Percentiles rank a stretch among this genome's conserved stretches.
Evolutionary conservation across 1,140 invertebrate species (phyloP).

Genomic region (Halictus rubicundus): DNA sequence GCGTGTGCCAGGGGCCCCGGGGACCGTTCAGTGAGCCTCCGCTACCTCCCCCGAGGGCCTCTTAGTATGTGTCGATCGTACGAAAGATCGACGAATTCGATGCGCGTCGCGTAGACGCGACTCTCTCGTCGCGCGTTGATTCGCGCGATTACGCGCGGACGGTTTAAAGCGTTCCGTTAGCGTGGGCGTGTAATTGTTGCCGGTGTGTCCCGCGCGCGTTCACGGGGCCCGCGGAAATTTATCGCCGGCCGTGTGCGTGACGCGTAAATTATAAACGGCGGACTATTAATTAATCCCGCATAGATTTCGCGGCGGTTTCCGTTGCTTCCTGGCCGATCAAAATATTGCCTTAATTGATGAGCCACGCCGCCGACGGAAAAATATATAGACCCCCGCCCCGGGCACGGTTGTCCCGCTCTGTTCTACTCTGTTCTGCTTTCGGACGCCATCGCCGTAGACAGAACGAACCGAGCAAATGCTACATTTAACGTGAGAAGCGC

Average conservation of each 20-base stretch:
- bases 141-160: constrained; percentile 22
- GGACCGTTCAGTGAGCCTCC: background rate
- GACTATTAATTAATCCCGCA: constrained; percentile 55
- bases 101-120: constrained; percentile 35
- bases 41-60: background rate
- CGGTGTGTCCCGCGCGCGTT: constrained; percentile 26
- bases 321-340: constrained; percentile 44
- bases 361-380: constrained; percentile 31
- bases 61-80: constrained; percentile 68
- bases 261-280: constrained; percentile 48
- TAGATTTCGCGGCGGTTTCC: constrained; percentile 43
- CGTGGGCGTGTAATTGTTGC: constrained; percentile 37
- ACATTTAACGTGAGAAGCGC: constrained; percentile 46
- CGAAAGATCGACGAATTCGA: constrained; percentile 36
- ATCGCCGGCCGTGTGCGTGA: constrained; percentile 39
- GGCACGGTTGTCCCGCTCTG: too few relatives aligned
- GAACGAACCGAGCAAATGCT: constrained; percentile 43
- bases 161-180: constrained; percentile 41
- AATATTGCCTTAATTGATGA: constrained; percentile 49
- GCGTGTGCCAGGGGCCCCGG: constrained; percentile 38
- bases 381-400: background rate
- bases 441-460: background rate
- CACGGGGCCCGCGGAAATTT: constrained; percentile 29
- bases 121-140: constrained; percentile 24
- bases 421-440: too few relatives aligned